A percentile compares a stretch with the other conserved stretches of the same genome.
Conservation (phyloP, 2,113 vertebrate genomes). For the Brachirus orientalis region DNA sequence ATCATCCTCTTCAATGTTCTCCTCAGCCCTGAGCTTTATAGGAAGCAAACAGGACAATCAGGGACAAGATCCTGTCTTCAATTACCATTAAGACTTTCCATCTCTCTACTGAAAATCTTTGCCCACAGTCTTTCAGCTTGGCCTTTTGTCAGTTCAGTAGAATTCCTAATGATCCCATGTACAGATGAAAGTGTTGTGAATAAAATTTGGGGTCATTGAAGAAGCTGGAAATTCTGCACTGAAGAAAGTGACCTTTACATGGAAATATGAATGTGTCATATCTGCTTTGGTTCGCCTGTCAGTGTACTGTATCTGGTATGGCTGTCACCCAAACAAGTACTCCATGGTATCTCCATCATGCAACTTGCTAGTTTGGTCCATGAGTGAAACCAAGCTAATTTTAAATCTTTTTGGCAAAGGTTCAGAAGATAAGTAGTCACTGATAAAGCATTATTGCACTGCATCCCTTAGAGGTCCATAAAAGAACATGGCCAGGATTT, state of each 20-base stretch:
- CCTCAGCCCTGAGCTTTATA: constrained; percentile 19
- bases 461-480: constrained; percentile 34
- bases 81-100: constrained; percentile 47
- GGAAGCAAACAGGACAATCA: constrained; percentile 32
- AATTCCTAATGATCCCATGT: constrained; percentile 54
- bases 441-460: constrained; percentile 34
- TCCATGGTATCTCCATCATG: not conserved
- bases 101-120: constrained; percentile 28
- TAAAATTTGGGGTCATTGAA: constrained; percentile 47
- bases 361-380: not conserved
- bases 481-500: constrained; percentile 19
- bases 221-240: constrained; percentile 42
- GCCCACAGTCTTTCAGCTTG: constrained; percentile 17
- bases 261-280: constrained; percentile 19
- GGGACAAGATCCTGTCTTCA: constrained; percentile 47
- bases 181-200: constrained; percentile 37
- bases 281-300: constrained; percentile 8
- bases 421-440: constrained; percentile 28
- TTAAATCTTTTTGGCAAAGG: constrained; percentile 27
- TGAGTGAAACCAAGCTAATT: constrained; percentile 20
- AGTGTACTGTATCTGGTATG: constrained; percentile 1
- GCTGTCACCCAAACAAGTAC: constrained; percentile 1
- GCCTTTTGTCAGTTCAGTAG: constrained; percentile 53
- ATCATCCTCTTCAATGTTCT: no score
- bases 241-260: constrained; percentile 32